Evolutionary conservation across 2,888 invertebrate species (phyloP), one percentile per base, ranked within the genome.

Genomic region (Sphecodes monilicornis): DNA sequence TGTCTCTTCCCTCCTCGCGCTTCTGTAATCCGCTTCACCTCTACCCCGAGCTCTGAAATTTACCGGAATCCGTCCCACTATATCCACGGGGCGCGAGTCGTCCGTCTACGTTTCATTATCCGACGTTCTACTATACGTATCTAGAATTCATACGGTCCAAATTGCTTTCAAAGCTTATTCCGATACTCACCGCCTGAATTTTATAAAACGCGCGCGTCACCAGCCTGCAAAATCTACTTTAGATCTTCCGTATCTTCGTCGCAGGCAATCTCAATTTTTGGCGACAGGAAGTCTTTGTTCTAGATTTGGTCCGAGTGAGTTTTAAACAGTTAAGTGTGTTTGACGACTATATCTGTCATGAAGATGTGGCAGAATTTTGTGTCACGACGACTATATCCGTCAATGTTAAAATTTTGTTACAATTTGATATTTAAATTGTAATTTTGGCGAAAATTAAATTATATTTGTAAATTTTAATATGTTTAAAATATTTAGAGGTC

Each of bases 101-200:
- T 64, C 36, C 36, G n/a, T 74, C 82, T 66, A 76, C 54, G 69
- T 76, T 71, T 54, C 41, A 81, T 81, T 76, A 66, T 54, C 50
- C 16, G 43, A 3, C 32, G 82, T 39, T 82, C 82, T 72, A 76
- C 82, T 43, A 43, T 68, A 76, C n/a, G 43, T 13, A 50, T 32
- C 69, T 39, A 39, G 41, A 26, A 54, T 66, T 66, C 46, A 79
- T 82, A 73, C 72, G 57, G 10, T 57, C 76, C 82, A 83, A 82
- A 76, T 50, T 57, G 71, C 39, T 22, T 36, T 71, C 57, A 66
- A 83, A 76, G 70, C 66, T 66, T 66, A 64, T 64, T 32, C 32
- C 64, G 32, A 64, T 64, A 64, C 64, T 32, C 64, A 32, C 32
- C 18, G 32, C 29, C 18, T 64, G 64, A 32, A 64, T 32, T 64